Percentiles rank a stretch among this genome's conserved stretches.
Conservation (phyloP, 2,888 invertebrate genomes). For the Mellilla xanthometata region DNA sequence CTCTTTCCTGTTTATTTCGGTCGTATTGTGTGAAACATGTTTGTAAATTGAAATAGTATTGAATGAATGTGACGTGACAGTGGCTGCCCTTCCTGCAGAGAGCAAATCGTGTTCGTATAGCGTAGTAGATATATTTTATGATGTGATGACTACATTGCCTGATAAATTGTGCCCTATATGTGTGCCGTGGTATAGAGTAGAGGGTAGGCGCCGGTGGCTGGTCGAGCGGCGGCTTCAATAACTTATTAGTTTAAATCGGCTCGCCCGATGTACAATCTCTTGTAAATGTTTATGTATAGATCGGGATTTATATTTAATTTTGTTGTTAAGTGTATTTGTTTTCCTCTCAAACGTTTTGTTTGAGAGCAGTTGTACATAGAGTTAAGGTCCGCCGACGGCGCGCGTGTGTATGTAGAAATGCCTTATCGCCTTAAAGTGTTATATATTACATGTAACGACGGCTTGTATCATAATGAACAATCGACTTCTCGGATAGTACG, state of each 20-base stretch:
- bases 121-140: constrained; percentile 16
- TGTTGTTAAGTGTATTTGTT: constrained; percentile 62
- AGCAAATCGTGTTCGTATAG: constrained; percentile 5
- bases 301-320: constrained; percentile 80
- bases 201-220: constrained; percentile 33
- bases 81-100: constrained; percentile 1
- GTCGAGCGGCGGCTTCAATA: constrained; percentile 40
- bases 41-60: too few species aligned
- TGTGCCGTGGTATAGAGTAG: constrained; percentile 54
- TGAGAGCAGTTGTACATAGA: constrained; percentile 37
- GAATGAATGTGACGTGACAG: too few species aligned
- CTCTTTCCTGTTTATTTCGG: too few species aligned
- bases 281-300: constrained; percentile 80
- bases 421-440: constrained; percentile 72
- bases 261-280: constrained; percentile 71
- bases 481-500: constrained; percentile 61
- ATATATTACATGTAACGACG: constrained; percentile 46
- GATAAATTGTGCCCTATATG: constrained; percentile 35
- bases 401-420: constrained; percentile 57
- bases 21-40: too few species aligned
- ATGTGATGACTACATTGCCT: constrained; percentile 26
- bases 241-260: constrained; percentile 63
- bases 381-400: constrained; percentile 41
- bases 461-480: constrained; percentile 63
- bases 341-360: constrained; percentile 50